Percentiles rank a stretch among this genome's conserved stretches.
phyloP scores from a whole-genome alignment of 1,140 invertebrate genomes.

The Ridgeia piscesae region DNA sequence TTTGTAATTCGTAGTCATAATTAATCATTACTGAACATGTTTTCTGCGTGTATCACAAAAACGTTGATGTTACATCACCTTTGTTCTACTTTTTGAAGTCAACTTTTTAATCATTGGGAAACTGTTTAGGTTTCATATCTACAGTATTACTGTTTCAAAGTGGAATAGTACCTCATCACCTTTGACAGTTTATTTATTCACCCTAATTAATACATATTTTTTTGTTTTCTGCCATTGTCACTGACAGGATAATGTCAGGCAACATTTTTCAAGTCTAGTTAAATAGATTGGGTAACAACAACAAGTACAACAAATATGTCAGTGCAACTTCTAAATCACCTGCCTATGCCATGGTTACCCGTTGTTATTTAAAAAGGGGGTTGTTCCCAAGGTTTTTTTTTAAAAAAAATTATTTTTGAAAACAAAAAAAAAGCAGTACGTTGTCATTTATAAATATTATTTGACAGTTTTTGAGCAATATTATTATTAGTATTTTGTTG shows the following conservation, averaged over 20 bases:
- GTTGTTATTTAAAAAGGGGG: too few relatives aligned
- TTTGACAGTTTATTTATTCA: not conserved
- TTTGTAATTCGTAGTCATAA: too few relatives aligned
- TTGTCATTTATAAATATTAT: not conserved
- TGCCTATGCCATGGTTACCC: too few relatives aligned
- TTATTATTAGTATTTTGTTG: not conserved
- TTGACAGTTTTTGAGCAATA: not conserved
- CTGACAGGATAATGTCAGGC: not conserved
- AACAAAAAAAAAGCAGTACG: too few relatives aligned
- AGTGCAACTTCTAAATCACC: too few relatives aligned
- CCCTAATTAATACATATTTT: not conserved
- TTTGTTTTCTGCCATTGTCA: not conserved
- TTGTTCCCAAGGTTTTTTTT: too few relatives aligned
- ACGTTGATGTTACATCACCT: not conserved
- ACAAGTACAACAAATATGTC: too few relatives aligned
- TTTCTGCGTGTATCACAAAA: not conserved
- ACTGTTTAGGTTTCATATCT: not conserved
- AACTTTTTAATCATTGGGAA: not conserved
- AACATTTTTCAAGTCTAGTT: not conserved
- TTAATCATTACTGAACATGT: too few relatives aligned
- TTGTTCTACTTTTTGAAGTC: not conserved
- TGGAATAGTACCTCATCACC: not conserved
- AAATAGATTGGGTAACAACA: not conserved
- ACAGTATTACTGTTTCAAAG: not conserved
- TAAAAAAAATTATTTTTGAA: too few relatives aligned